Evolutionary conservation across 2,888 invertebrate genomes (phyloP).

Genomic region (Sarcophaga variegata): DNA sequence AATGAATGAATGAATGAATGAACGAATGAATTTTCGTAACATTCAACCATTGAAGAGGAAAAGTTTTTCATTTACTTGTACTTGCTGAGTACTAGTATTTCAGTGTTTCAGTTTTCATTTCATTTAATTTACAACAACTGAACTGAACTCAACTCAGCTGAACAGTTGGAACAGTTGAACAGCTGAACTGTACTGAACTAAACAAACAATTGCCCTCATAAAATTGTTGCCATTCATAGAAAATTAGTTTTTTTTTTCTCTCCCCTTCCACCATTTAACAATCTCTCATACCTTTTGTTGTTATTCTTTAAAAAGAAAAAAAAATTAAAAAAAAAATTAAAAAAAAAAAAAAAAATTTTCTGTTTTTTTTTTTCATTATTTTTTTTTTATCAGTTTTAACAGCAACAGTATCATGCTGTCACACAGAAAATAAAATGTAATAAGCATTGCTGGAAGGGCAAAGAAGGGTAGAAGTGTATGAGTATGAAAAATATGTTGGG

Average conservation of each 20-base stretch:
- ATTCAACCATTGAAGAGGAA: too few species aligned
- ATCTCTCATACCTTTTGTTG: neutral
- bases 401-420: neutral
- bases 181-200: slow-evolving; percentile 46
- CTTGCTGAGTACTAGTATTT: too few species aligned
- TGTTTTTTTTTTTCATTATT: neutral
- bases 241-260: slow-evolving; percentile 33
- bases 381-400: neutral
- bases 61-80: too few species aligned
- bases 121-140: slow-evolving; percentile 37
- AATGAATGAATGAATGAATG: too few species aligned
- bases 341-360: too few species aligned
- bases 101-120: too few species aligned
- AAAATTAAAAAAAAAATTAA: too few species aligned
- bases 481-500: too few species aligned
- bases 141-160: slow-evolving; percentile 30
- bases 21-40: too few species aligned
- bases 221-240: slow-evolving; percentile 55
- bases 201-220: slow-evolving; percentile 63
- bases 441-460: neutral
- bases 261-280: too few species aligned
- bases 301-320: neutral
- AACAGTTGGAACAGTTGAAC: slow-evolving; percentile 47
- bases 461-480: neutral
- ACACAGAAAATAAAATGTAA: neutral